Conservation (phyloP, 1,140 invertebrate genomes). For the Nomia melanderi region DNA sequence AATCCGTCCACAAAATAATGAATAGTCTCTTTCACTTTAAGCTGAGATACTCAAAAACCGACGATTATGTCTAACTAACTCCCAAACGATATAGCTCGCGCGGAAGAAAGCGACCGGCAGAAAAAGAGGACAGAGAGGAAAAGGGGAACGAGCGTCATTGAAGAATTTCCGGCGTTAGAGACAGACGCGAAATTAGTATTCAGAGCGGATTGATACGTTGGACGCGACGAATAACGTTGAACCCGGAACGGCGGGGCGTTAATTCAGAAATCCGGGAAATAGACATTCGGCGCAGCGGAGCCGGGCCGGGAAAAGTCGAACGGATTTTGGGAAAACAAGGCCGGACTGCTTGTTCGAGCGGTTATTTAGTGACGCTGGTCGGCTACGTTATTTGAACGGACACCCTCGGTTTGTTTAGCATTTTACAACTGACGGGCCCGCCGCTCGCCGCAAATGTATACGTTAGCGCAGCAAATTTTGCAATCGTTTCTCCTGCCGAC, state of each 20-base stretch:
- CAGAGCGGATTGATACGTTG: slow-evolving; percentile 24
- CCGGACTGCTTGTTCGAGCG: slow-evolving; percentile 49
- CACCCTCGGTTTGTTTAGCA: slow-evolving; percentile 70
- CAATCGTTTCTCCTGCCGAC: slow-evolving; percentile 25
- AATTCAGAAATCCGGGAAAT: slow-evolving; percentile 42
- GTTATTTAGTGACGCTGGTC: slow-evolving; percentile 67
- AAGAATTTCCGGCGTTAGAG: neutral
- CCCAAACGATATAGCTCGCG: too few species aligned
- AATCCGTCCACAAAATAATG: too few species aligned
- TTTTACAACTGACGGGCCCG: slow-evolving; percentile 64
- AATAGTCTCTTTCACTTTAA: too few species aligned
- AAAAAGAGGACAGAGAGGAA: neutral
- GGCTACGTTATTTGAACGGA: slow-evolving; percentile 66
- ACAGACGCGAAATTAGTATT: slow-evolving; percentile 18
- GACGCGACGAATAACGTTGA: slow-evolving; percentile 22
- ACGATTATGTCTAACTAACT: too few species aligned
- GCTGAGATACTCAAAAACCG: too few species aligned
- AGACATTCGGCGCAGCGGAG: neutral
- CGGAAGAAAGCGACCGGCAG: too few species aligned
- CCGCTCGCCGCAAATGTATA: slow-evolving; percentile 53
- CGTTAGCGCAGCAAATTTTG: slow-evolving; percentile 53
- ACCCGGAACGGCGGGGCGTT: neutral
- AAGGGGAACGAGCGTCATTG: neutral
- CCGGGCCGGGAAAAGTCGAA: slow-evolving; percentile 49
- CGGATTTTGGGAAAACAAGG: slow-evolving; percentile 55